A percentile compares a stretch with the other conserved stretches of the same genome.
phyloP scores from a whole-genome alignment of 2,888 invertebrate genomes.

The Drosophila mimica region DNA sequence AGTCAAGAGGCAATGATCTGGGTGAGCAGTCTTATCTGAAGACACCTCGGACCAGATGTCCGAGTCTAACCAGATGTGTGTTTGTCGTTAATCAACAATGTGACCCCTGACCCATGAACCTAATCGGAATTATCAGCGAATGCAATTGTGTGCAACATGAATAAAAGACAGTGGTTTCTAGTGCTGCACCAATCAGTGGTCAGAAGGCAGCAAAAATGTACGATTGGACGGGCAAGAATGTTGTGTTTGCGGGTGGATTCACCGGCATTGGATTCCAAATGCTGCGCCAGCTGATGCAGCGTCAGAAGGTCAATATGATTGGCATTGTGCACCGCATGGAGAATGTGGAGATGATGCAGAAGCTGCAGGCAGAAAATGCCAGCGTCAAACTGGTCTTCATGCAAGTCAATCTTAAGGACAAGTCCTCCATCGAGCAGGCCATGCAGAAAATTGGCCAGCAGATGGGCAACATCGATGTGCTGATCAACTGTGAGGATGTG shows the following conservation, averaged over 20 bases:
- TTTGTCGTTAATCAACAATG: conserved; percentile 20
- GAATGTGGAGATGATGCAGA: conserved; percentile 81
- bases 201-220: conserved; percentile 67
- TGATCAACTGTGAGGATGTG: conserved; percentile 81
- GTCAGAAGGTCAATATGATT: conserved; percentile 76
- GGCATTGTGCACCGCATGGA: conserved; percentile 81
- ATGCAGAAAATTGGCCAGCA: conserved; percentile 71
- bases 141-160: neutral
- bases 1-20: conserved; percentile 22
- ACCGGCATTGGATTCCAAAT: conserved; percentile 80
- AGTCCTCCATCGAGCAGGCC: conserved; percentile 72
- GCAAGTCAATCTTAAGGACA: conserved; percentile 79
- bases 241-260: conserved; percentile 81
- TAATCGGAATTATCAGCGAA: conserved; percentile 3
- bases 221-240: conserved; percentile 81
- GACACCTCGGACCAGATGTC: conserved; percentile 21
- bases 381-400: conserved; percentile 73
- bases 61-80: conserved; percentile 15
- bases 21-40: conserved; percentile 29
- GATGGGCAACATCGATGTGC: conserved; percentile 80
- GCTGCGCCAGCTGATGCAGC: conserved; percentile 77
- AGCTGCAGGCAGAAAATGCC: conserved; percentile 75
- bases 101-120: conserved; percentile 18
- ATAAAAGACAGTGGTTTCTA: conserved; percentile 21
- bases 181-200: neutral